phyloP scores from a whole-genome alignment of 92 coral and sea anemone species.

The Nematostella vectensis region DNA sequence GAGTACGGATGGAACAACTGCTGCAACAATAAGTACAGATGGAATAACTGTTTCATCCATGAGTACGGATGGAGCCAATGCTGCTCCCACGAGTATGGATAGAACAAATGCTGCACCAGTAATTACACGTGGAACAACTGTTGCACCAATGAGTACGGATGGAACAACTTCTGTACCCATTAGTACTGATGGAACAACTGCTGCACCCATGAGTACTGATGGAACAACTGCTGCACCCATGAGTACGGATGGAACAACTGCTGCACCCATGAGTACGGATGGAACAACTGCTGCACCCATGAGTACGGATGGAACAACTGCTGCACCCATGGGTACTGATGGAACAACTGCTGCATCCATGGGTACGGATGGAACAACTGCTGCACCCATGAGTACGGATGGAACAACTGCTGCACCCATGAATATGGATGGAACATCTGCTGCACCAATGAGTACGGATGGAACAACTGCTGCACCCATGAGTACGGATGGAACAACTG shows the following conservation, averaged over 20 bases:
- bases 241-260: not conserved
- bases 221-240: not conserved
- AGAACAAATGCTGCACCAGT: not conserved
- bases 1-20: not conserved
- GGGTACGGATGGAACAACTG: too few relatives aligned
- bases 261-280: not conserved
- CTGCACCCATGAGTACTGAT: not conserved
- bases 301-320: not conserved
- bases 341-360: not conserved
- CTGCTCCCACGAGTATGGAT: not conserved
- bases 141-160: not conserved
- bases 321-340: not conserved
- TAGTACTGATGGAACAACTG: not conserved
- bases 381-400: not conserved
- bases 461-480: not conserved
- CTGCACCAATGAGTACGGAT: not conserved
- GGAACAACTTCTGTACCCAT: not conserved
- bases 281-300: not conserved
- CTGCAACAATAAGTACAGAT: not conserved
- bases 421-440: not conserved
- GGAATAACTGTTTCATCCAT: not conserved
- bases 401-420: not conserved
- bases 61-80: not conserved
- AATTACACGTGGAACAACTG: not conserved
- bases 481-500: not conserved